Evolutionary conservation across 2,888 invertebrate genomes (phyloP), one percentile per base, ranked within the genome.

Genomic region (Agonopterix heracliana): DNA sequence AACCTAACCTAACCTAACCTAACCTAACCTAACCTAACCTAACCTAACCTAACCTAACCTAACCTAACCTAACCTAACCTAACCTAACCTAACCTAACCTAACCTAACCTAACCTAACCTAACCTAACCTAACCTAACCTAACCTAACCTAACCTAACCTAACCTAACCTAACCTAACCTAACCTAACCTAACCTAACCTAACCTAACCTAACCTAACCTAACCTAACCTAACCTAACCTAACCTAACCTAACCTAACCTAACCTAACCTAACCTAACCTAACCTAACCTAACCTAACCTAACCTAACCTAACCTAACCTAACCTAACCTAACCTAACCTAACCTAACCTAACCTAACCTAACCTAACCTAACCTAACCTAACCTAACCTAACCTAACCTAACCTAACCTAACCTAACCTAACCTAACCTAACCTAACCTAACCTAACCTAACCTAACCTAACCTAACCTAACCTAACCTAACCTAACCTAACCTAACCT

Each of bases 151-250:
- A 46, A 50, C 48, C 50, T 49, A 50, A 53, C 50, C 53, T 50
- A 48, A 50, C 48, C 50, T 50, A 48, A 53, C 50, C 53, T 50
- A 48, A 52, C 49, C 52, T 49, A 49, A 52, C 49, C 52, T 49
- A 47, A 52, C 48, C 53, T 45, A 47, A 53, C 51, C 53, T 51
- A 48, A 53, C 51, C 53, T 48, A 45, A 51, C 48, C 51, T 48
- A 45, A 53, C 48, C 51, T 48, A 48, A 53, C 47, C 50, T 46
- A 48, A 53, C 48, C 50, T 51, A 45, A 53, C 48, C 53, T 48
- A 45, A 53, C 48, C 53, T 51, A 45, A 46, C 51, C 53, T 50
- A 44, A 50, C 46, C 50, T 46, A 46, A 50, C 45, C 51, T 45
- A 45, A 51, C 47, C 51, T 48, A 48, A 51, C 47, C 51, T 48